Percentiles rank a stretch among this genome's conserved stretches.
Evolutionary conservation across 2,113 vertebrate genomes (phyloP).

Genomic region (Reinhardtius hippoglossoides): DNA sequence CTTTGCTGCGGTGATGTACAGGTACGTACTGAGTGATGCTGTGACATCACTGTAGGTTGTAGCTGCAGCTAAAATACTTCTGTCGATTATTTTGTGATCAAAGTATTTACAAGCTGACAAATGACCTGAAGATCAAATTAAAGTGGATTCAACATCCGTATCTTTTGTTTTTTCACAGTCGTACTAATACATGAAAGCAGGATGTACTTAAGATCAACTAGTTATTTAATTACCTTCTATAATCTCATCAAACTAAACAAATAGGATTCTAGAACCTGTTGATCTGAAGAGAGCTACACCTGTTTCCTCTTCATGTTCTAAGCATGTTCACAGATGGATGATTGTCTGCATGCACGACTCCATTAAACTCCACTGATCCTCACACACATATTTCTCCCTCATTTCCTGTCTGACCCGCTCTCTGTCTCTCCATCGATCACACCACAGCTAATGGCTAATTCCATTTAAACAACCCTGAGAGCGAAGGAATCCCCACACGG

Average conservation of each 20-base stretch:
- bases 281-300: slow-evolving; percentile 1
- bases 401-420: slow-evolving; percentile 11
- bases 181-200: no score
- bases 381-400: slow-evolving; percentile 1
- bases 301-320: slow-evolving; percentile 20
- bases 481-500: slow-evolving; percentile 27
- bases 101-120: no score
- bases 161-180: no score
- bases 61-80: no score
- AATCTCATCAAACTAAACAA: slow-evolving; percentile 3
- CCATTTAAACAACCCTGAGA: slow-evolving; percentile 38
- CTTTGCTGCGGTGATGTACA: no score
- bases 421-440: slow-evolving; percentile 21
- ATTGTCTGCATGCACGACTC: background rate
- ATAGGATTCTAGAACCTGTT: slow-evolving; percentile 16
- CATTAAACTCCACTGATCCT: background rate
- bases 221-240: slow-evolving; percentile 9
- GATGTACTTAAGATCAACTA: slow-evolving; percentile 1
- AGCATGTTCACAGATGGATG: background rate
- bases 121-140: no score
- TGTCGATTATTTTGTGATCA: no score
- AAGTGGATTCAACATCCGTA: no score
- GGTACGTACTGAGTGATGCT: no score
- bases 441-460: slow-evolving; percentile 44
- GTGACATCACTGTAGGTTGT: no score